Evolutionary conservation across 2,797 vertebrate species (phyloP), one percentile per base, ranked within the genome.

Genomic region (Oceanodroma leucorhoa): DNA sequence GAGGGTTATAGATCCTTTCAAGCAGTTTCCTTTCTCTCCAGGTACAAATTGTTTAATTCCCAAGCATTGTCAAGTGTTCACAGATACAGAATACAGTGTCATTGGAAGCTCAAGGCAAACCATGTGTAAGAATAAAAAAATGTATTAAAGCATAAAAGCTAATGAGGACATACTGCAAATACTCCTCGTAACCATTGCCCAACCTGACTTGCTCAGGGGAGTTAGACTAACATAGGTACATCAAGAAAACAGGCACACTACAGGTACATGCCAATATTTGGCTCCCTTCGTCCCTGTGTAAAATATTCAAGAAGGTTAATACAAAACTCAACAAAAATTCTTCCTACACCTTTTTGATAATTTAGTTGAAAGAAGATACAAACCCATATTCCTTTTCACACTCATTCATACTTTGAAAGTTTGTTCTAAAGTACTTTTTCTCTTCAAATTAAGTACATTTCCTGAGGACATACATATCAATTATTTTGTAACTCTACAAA

Each of bases 401-500:
- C 43, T 94, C 48, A 79, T 95, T 96, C 50, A 51, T 92, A 90
- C 90, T 95, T 95, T 96, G 45, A 91, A 94, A 93, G 48, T 77
- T 93, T 93, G 75, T 93, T 94, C 54, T 83, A 60, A 94, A 91
- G 11, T 66, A 24, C 50, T 85, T 69, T 57, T 82, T 55, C 30
- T 71, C 67, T 84, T 87, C 64, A 92, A 94, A 96, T 97, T 95
- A 96, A 96, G 87, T 41, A 18, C 54, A 70, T 96, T 96, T 97
- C 93, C 93, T 89, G 32, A 53, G 93, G 93, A 93, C 70, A 87
- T 87, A 87, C n/a, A 40, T 92, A 82, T 80, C 46, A 95, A 95
- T 97, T 95, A 95, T 96, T 97, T 92, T 94, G 84, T 87, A 96
- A 95, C 84, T 94, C 88, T 77, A 27, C 30, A 86, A 91, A 95